Base-by-base conservation (phyloP, 2,113 vertebrate species). In the Hippotragus niger region DNA sequence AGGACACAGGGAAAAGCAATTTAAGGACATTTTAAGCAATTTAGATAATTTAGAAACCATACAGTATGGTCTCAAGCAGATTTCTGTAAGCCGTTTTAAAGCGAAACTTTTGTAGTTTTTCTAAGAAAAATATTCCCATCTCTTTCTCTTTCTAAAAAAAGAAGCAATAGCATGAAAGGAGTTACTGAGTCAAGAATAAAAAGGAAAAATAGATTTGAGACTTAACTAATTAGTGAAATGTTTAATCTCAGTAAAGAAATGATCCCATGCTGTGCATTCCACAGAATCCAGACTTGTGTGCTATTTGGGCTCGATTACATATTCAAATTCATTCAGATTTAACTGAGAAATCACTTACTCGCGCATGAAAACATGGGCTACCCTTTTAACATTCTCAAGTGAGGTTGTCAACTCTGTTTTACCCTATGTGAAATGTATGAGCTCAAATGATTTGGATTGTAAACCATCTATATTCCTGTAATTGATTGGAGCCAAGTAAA, bases 311-410 rank as follows among this genome's bases (percentile, higher is more conserved):
- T 17, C 83, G 12, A 96, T 98, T 99, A 97, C 47, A 36, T 94
- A 98, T 98, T 98, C 98, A 98, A 98, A 98, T 98, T 97, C 5
- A 97, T 98, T 98, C 90, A 88, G 91, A 96, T 96, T 95, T 97
- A 98, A 96, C 78, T 98, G 53, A 98, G 94, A 97, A 98, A 98
- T 98, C 78, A 3, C 93, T 98, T 98, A 96, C 93, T 96, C 94
- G 64, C n/a, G 57, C 96, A 98, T 97, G 97, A 97, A 98, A 98
- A 98, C 80, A 2, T 16, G 98, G 94, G 92, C 82, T 91, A 97
- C 89, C 81, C 96, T 98, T 98, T 74, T 93, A 97, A 97, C 96
- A 97, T 98, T 98, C 98, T 98, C 89, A 81, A 52, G 97, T 97
- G 45, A 98, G 60, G 88, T 97, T 98, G 93, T 97, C 94, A 98